Base-by-base conservation (phyloP, 1,140 invertebrate genomes). In the Gryllus bimaculatus region DNA sequence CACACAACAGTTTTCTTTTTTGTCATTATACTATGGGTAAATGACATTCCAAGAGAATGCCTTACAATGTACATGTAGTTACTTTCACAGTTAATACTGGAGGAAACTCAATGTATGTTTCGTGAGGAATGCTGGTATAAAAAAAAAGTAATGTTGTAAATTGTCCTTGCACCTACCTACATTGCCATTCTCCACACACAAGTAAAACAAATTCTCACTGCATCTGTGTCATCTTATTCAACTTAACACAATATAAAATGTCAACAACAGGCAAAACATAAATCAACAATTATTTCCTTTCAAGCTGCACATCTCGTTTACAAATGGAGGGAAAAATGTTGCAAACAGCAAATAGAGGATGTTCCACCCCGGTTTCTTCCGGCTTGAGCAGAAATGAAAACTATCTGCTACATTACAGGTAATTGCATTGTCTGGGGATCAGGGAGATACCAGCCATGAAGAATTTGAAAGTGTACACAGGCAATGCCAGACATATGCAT, bases 241-340 rank as follows among this genome's bases (percentile, higher is more conserved):
- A 77, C 49, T 47, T 48, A 77, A 77, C 76, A 20, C n/a, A 77
- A 20, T 77, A 77, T 77, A 77, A 77, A 77, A 77, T 77, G 48
- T 20, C 76, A 77, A 77, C 48, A 48, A 77, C 48, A 48, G 76
- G 76, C 76, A 77, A 77, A 54, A 77, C 20, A 20, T 49, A 77
- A 77, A 77, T 8, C 48, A 77, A 77, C 76, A 77, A 77, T 49
- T 48, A 77, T 49, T 20, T 49, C 20, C n/a, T 77, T 77, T 48
- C 48, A 48, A 77, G 76, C 76, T 77, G 76, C 76, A n/a, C 76
- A 77, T 77, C 48, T 49, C 18, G n/a, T 54, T 77, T 77, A 77
- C 10, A 66, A 66, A 66, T 77, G 76, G 76, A 77, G 76, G 76
- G 76, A 77, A 77, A 77, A 77, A 77, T 77, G 54, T 66, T 66